Conservation (phyloP, 2,888 invertebrate genomes). For the Seladonia tumulorum region DNA sequence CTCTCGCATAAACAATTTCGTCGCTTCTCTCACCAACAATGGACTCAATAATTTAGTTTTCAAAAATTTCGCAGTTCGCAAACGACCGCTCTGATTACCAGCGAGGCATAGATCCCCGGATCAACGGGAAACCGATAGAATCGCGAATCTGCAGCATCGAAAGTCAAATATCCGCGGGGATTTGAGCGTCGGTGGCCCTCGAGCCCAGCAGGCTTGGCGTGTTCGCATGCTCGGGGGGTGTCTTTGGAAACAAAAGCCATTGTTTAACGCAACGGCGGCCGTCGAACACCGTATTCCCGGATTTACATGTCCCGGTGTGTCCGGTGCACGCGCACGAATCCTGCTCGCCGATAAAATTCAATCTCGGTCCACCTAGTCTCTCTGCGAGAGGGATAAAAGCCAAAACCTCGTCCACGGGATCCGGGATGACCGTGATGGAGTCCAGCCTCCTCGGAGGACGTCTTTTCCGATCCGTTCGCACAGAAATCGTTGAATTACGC, state of each 20-base stretch:
- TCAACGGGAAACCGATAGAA: neutral
- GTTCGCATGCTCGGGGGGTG: slow-evolving; percentile 3
- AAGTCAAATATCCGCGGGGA: slow-evolving; percentile 49
- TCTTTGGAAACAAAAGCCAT: slow-evolving; percentile 69
- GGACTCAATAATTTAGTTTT: neutral
- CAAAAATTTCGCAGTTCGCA: neutral
- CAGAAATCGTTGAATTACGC: slow-evolving; percentile 83
- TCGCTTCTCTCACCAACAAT: too few relatives aligned
- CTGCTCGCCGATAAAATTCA: slow-evolving; percentile 61
- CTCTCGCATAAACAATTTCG: neutral
- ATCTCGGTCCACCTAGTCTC: slow-evolving; percentile 35
- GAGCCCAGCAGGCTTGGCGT: neutral
- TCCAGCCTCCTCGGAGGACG: slow-evolving; percentile 30
- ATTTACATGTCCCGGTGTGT: slow-evolving; percentile 64
- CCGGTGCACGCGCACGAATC: slow-evolving; percentile 51
- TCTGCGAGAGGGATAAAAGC: slow-evolving; percentile 60
- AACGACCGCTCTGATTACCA: neutral
- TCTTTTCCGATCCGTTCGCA: slow-evolving; percentile 73
- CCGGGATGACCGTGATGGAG: slow-evolving; percentile 70
- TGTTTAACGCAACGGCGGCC: slow-evolving; percentile 67
- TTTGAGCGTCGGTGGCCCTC: slow-evolving; percentile 21
- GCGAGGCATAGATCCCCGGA: neutral
- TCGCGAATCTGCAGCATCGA: slow-evolving; percentile 31
- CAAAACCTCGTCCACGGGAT: slow-evolving; percentile 35
- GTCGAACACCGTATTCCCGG: slow-evolving; percentile 64